These are phyloP conservation scores for Mya arenaria DNA, from an alignment of 1,140 invertebrate species.

Conservation along the genomic window DNA sequence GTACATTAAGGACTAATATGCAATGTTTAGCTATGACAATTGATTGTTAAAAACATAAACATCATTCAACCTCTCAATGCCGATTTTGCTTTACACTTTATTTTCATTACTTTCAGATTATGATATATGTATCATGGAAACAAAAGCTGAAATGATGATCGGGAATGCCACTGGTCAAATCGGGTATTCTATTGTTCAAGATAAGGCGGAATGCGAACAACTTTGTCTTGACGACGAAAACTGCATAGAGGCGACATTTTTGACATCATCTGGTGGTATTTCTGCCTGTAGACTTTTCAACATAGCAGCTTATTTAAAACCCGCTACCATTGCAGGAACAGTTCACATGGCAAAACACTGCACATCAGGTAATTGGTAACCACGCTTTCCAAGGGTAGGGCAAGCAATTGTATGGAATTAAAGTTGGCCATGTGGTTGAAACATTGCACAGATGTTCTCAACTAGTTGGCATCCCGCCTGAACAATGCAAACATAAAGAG, in stretches of 20 bases:
- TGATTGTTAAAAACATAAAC: no score
- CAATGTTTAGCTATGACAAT: no score
- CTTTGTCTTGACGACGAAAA: neutral
- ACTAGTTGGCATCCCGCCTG: no score
- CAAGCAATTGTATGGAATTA: no score
- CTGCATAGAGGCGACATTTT: neutral
- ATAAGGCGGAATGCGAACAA: neutral
- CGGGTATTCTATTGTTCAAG: neutral
- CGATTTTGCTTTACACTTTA: no score
- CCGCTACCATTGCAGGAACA: neutral
- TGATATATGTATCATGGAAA: neutral
- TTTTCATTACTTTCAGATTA: conserved; percentile 15
- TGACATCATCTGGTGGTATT: neutral
- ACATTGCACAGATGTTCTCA: no score
- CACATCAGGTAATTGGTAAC: neutral
- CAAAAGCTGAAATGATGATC: neutral
- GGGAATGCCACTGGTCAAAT: neutral
- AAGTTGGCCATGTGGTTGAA: no score
- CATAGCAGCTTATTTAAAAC: neutral
- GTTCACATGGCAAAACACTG: neutral
- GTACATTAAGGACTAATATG: no score
- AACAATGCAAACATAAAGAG: no score
- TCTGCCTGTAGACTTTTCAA: neutral
- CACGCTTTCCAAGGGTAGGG: neutral
- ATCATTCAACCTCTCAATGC: no score